Base-by-base conservation (phyloP, 2,888 invertebrate species). In the Pollenia labialis region DNA sequence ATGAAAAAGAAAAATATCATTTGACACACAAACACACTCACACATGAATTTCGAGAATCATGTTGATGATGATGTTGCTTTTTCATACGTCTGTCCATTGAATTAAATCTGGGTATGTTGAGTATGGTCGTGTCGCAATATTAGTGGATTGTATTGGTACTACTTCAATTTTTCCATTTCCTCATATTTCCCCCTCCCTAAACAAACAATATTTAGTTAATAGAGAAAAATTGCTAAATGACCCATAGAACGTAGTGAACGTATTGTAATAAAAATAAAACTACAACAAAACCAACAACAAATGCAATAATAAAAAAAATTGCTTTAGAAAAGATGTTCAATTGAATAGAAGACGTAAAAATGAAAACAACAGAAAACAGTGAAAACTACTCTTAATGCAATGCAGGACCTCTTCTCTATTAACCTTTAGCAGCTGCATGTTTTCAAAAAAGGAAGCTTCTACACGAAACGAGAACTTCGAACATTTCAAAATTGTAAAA, bases 201-300 rank as follows among this genome's bases (percentile, higher is more conserved):
- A 4, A 32, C 32, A 32, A 58, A 50, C 71, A 80, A 79, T 81
- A 64, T 16, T 42, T 48, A 77, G 81, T 87, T 87, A 87, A 87
- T 88, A 88, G 85, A 89, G 84, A 86, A 83, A 88, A 89, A 89
- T 89, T 89, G 89, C 89, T 88, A 89, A 89, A 89, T 89, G 89
- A 89, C 89, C 89, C 89, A 87, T 87, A 89, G 88, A 88, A 88
- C 87, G 83, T 85, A 87, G 66, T 54, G 75, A 77, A 77, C 82
- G 42, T 48, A 58, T 32, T 68, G 68, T 23, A 81, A 85, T 87
- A 81, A 83, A 85, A 84, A 85, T 52, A 58, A 32, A 46, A 62
- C 16, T 62, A 48, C 9, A 82, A 54, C 9, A 46, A 54, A 0
- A 66, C 50, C 40, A 64, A 60, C 32, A 66, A 69, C 14, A 68